These are phyloP conservation scores for Desmophyllum pertusum DNA, from an alignment of 92 coral and sea anemone species.

Conservation along the genomic window DNA sequence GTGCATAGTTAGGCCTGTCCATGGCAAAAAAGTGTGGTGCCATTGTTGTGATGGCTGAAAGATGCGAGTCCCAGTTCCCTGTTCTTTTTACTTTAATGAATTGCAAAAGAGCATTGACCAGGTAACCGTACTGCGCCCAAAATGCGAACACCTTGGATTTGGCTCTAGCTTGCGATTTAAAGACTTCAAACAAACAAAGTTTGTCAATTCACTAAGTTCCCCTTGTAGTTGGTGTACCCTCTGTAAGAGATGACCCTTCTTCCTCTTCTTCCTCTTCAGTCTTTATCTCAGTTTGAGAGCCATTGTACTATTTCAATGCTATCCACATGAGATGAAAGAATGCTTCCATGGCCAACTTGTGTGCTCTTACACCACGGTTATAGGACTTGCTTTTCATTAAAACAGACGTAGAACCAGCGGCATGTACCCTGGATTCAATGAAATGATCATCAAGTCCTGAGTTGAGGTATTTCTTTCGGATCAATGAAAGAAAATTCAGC, in stretches of 20 bases:
- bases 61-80: slow-evolving; percentile 43
- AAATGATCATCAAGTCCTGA: slow-evolving; percentile 58
- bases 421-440: slow-evolving; percentile 64
- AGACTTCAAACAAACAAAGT: neutral
- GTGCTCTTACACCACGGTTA: slow-evolving; percentile 67
- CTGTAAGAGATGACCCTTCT: slow-evolving; percentile 15
- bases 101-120: slow-evolving; percentile 46
- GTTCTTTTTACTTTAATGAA: slow-evolving; percentile 52
- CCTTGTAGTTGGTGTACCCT: slow-evolving; percentile 15
- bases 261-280: no score
- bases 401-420: slow-evolving; percentile 27
- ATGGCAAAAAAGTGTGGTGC: slow-evolving; percentile 52
- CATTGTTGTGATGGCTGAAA: slow-evolving; percentile 42
- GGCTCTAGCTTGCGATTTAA: slow-evolving; percentile 1
- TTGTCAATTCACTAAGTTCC: slow-evolving; percentile 1
- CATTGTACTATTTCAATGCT: slow-evolving; percentile 45
- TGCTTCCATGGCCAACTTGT: slow-evolving; percentile 40
- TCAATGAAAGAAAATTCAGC: slow-evolving; percentile 37
- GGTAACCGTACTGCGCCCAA: slow-evolving; percentile 47
- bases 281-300: no score
- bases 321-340: slow-evolving; percentile 37
- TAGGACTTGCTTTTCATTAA: slow-evolving; percentile 63
- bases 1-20: slow-evolving; percentile 52
- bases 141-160: slow-evolving; percentile 33
- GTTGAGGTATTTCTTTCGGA: slow-evolving; percentile 44